Percentiles rank a stretch among this genome's conserved stretches.
Evolutionary conservation across 2,888 invertebrate species (phyloP).

Genomic region (Andricus curvator): DNA sequence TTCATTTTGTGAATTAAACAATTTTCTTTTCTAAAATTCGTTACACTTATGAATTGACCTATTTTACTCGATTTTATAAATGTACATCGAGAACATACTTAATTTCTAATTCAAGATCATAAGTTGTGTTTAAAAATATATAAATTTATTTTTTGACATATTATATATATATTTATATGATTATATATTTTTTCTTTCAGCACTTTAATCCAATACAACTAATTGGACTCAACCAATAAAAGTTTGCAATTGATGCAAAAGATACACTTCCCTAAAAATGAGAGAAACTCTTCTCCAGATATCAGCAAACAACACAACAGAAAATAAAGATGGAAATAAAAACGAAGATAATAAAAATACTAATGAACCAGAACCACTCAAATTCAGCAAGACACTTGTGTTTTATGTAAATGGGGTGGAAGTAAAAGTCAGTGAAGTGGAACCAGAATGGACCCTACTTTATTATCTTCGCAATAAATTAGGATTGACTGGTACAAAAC

Average conservation of each 20-base stretch:
- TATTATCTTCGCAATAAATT: conserved; percentile 90
- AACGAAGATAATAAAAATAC: neutral
- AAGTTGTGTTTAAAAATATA: too few species aligned
- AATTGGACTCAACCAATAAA: neutral
- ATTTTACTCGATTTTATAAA: too few species aligned
- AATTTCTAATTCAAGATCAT: too few species aligned
- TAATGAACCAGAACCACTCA: neutral
- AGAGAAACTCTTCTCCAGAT: neutral
- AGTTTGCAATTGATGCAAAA: neutral
- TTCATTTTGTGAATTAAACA: too few species aligned
- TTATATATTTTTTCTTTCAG: neutral
- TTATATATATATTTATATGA: too few species aligned
- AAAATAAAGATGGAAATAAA: neutral
- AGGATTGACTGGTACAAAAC: conserved; percentile 89
- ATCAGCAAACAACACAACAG: neutral
- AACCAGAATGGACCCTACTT: conserved; percentile 92
- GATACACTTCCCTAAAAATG: neutral
- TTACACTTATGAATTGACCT: too few species aligned
- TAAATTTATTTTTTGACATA: too few species aligned
- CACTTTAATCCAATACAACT: neutral
- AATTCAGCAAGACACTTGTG: conserved; percentile 71
- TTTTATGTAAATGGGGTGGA: conserved; percentile 84
- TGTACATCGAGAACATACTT: too few species aligned
- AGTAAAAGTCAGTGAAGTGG: conserved; percentile 84
- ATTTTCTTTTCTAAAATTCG: too few species aligned